phyloP scores from a whole-genome alignment of 2,888 invertebrate genomes.

The Halictus ligatus region DNA sequence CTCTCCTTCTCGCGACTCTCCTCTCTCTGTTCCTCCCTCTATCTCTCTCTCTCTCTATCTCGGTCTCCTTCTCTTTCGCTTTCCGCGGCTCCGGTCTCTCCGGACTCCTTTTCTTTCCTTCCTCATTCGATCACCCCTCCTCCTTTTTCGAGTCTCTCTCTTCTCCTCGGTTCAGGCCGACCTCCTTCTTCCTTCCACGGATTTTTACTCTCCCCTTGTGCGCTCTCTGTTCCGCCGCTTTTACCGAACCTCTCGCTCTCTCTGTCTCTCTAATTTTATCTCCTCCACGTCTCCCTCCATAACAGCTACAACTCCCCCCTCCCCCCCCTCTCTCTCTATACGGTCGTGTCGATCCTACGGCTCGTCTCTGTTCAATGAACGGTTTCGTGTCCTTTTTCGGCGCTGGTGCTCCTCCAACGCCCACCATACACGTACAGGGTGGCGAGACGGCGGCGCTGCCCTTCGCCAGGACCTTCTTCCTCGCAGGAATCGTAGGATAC shows the following conservation, averaged over 20 bases:
- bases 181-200: conserved; percentile 25
- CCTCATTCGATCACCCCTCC: conserved; percentile 38
- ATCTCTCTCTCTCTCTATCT: background rate
- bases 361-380: background rate
- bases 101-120: conserved; percentile 13
- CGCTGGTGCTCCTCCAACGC: conserved; percentile 44
- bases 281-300: conserved; percentile 21
- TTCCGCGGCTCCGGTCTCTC: background rate
- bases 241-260: conserved; percentile 34
- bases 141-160: background rate
- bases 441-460: conserved; percentile 50
- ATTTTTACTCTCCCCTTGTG: conserved; percentile 36
- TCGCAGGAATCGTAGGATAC: conserved; percentile 46
- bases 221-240: conserved; percentile 18
- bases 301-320: background rate
- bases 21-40: background rate
- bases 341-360: background rate
- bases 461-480: conserved; percentile 58
- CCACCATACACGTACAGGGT: conserved; percentile 54
- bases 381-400: conserved; percentile 2
- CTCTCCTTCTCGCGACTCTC: conserved; percentile 11
- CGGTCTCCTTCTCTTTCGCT: conserved; percentile 3
- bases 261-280: conserved; percentile 52
- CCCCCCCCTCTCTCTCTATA: background rate
- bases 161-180: background rate